Percentiles rank a stretch among this genome's conserved stretches.
phyloP scores from a whole-genome alignment of 2,888 invertebrate genomes.

The Lamellibrachia columna region DNA sequence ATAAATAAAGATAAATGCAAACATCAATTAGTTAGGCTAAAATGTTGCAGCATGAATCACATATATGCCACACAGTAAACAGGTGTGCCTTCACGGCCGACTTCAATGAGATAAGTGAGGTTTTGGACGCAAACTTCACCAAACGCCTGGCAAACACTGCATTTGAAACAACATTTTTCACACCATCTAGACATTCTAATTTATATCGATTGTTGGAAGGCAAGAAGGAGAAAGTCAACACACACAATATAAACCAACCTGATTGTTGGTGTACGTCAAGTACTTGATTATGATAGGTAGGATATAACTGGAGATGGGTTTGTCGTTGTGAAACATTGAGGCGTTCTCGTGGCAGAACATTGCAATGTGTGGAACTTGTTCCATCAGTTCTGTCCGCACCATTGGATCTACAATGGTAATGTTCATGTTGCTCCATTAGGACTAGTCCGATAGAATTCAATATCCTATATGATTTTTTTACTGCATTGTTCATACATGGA shows the following conservation, averaged over 20 bases:
- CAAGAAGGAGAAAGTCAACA: not conserved
- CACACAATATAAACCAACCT: slow-evolving; percentile 64
- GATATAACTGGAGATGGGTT: slow-evolving; percentile 72
- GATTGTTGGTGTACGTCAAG: slow-evolving; percentile 72
- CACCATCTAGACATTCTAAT: not conserved
- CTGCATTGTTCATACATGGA: not conserved
- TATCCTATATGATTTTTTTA: too few species aligned
- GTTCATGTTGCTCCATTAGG: slow-evolving; percentile 28
- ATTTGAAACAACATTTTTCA: not conserved
- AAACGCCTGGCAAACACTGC: not conserved
- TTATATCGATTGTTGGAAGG: not conserved
- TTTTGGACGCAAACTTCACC: too few species aligned
- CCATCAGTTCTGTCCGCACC: slow-evolving; percentile 74
- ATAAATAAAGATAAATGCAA: too few species aligned
- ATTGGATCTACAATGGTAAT: slow-evolving; percentile 70
- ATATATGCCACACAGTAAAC: too few species aligned
- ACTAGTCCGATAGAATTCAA: not conserved
- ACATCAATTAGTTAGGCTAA: too few species aligned
- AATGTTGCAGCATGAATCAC: too few species aligned
- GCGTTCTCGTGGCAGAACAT: slow-evolving; percentile 70
- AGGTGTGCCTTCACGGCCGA: too few species aligned
- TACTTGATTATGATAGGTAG: slow-evolving; percentile 74
- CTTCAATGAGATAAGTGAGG: too few species aligned
- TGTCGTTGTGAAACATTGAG: slow-evolving; percentile 42
- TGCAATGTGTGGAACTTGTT: slow-evolving; percentile 76